phyloP scores from a whole-genome alignment of 2,888 invertebrate species.

The Allophyes oxyacanthae region DNA sequence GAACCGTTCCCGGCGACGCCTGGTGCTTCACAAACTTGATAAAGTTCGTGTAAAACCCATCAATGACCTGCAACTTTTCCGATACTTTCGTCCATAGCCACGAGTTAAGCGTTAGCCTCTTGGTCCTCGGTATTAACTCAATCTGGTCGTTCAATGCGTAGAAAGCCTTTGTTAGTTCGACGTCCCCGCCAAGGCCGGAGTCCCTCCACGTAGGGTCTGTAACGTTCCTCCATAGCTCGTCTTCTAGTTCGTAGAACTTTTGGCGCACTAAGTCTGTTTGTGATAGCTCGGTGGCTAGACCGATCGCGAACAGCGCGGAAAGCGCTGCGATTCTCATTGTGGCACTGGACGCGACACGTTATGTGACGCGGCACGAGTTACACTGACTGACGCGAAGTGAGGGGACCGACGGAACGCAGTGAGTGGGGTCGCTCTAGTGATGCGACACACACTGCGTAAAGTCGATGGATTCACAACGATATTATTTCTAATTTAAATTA shows the following conservation, averaged over 20 bases:
- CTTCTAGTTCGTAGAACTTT: slow-evolving; percentile 89
- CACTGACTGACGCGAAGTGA: slow-evolving; percentile 72
- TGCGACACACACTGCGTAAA: slow-evolving; percentile 46
- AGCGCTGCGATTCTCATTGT: slow-evolving; percentile 79
- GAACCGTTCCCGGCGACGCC: slow-evolving; percentile 74
- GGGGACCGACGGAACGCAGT: slow-evolving; percentile 70
- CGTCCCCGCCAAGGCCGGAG: slow-evolving; percentile 82
- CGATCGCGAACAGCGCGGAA: slow-evolving; percentile 69
- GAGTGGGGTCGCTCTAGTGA: slow-evolving; percentile 75
- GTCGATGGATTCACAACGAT: slow-evolving; percentile 47
- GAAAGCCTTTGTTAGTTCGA: slow-evolving; percentile 89
- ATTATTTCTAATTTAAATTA: slow-evolving; percentile 9
- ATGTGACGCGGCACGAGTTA: slow-evolving; percentile 70
- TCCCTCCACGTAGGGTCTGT: slow-evolving; percentile 77
- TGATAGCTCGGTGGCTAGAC: slow-evolving; percentile 72
- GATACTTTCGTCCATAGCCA: slow-evolving; percentile 91
- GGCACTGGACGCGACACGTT: slow-evolving; percentile 60
- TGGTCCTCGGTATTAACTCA: slow-evolving; percentile 71
- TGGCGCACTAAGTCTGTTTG: slow-evolving; percentile 90
- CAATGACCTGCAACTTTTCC: slow-evolving; percentile 90
- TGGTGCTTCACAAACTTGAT: slow-evolving; percentile 89
- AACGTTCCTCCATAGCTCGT: slow-evolving; percentile 83
- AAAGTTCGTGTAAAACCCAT: slow-evolving; percentile 91
- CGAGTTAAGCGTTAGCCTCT: slow-evolving; percentile 71
- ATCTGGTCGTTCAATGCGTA: slow-evolving; percentile 87